phyloP scores from a whole-genome alignment of 1,140 invertebrate genomes.

The Ceratina japonica region DNA sequence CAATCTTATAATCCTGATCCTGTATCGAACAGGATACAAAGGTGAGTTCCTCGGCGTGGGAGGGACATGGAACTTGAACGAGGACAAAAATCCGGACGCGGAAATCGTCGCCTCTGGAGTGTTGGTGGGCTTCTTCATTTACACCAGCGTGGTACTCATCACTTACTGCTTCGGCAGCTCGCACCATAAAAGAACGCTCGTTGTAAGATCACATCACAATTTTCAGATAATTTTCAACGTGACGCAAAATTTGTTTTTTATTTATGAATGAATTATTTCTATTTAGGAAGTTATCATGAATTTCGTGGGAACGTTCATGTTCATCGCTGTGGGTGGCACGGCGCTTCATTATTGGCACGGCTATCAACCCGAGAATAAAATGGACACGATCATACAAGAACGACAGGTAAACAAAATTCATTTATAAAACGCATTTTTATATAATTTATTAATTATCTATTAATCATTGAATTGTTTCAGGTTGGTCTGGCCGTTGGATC shows the following conservation, averaged over 20 bases:
- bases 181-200: constrained; percentile 85
- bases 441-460: too few relatives aligned
- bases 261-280: too few relatives aligned
- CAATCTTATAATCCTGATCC: constrained; percentile 88
- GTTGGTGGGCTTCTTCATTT: constrained; percentile 91
- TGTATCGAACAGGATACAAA: constrained; percentile 90
- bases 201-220: constrained; percentile 73
- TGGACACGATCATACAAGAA: constrained; percentile 83
- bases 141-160: constrained; percentile 85
- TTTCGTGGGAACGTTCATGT: constrained; percentile 89
- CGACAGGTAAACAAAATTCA: constrained; percentile 80
- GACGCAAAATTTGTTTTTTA: too few relatives aligned
- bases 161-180: constrained; percentile 87
- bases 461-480: constrained; percentile 72
- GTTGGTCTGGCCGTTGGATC: constrained; percentile 88
- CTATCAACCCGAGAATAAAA: constrained; percentile 88
- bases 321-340: constrained; percentile 89
- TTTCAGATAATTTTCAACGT: neutral
- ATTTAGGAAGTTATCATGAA: constrained; percentile 92
- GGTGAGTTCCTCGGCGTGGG: constrained; percentile 91
- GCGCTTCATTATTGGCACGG: constrained; percentile 93
- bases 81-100: constrained; percentile 90
- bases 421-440: too few relatives aligned
- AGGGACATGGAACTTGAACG: constrained; percentile 93
- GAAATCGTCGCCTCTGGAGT: constrained; percentile 92